Evolutionary conservation across 2,888 invertebrate genomes (phyloP), one percentile per base, ranked within the genome.

Genomic region (Dicyrtoma fusca): DNA sequence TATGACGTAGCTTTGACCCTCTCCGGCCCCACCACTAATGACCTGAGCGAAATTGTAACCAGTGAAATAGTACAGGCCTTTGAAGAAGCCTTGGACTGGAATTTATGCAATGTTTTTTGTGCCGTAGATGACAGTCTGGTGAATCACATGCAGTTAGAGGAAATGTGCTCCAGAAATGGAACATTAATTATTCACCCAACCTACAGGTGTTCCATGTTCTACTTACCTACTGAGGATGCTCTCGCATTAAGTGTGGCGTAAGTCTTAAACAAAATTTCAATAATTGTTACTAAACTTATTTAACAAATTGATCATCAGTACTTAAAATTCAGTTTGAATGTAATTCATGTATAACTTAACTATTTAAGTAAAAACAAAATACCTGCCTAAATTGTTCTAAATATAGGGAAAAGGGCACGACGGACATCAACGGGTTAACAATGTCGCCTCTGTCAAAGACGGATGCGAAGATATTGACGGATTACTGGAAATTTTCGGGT

Each of bases 141-240:
- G 14, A 13, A 44, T 2, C 25, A 25, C 17, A 5, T 62, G 17
- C 6, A 62, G 19, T 17, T 62, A 44, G 19, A 42, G 2, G 62
- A 62, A 45, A 62, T 62, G 62, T 62, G 62, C 21, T 44, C 42
- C n/a, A 42, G 62, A 44, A 42, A 44, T 5, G 62, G 62, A 17
- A 44, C 10, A 44, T 19, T 62, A 13, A 19, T 14, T 21, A 13
- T 1, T 45, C n/a, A n/a, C 45, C 45, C 10, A 10, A 14, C 44
- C 19, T n/a, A 62, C 21, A 42, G 44, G 13, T 62, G 62, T 44
- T n/a, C 42, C 17, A 25, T 62, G 11, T 62, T 44, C 14, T 62
- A n/a, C 13, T 25, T 62, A 21, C 23, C 44, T 21, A 11, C 44
- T 62, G 19, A 62, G 17, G 17, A 62, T n/a, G 62, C 62, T 10